Evolutionary conservation across 2,888 invertebrate genomes (phyloP).

Genomic region (Thysanoteuthis rhombus): DNA sequence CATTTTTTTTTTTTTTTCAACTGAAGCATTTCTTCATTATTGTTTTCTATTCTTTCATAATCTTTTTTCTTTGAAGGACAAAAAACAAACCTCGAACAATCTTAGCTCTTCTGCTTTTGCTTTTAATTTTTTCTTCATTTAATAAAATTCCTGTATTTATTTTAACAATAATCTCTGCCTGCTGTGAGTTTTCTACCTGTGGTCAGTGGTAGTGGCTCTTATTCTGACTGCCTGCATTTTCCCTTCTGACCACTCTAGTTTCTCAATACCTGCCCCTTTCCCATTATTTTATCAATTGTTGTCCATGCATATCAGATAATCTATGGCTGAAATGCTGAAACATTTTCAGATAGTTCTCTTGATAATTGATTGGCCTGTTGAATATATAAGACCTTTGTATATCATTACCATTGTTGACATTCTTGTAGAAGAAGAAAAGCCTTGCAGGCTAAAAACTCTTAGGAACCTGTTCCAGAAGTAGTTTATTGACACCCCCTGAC

Average conservation of each 20-base stretch:
- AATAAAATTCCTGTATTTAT: neutral
- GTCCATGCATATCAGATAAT: neutral
- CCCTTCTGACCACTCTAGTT: no score
- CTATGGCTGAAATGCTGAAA: neutral
- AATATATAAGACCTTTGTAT: neutral
- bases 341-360: neutral
- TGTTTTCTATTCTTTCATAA: neutral
- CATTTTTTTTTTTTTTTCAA: neutral
- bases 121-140: neutral
- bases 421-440: neutral
- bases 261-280: neutral
- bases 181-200: neutral
- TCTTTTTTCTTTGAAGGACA: neutral
- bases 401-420: neutral
- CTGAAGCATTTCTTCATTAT: neutral
- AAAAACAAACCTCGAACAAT: neutral
- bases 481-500: no score
- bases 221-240: neutral
- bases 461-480: neutral
- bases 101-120: neutral
- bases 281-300: neutral
- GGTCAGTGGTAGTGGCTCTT: neutral
- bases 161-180: neutral
- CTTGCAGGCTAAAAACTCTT: neutral
- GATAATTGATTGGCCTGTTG: neutral